A percentile compares a stretch with the other conserved stretches of the same genome.
Conservation (phyloP, 2,888 invertebrate genomes). For the Autographa gamma region DNA sequence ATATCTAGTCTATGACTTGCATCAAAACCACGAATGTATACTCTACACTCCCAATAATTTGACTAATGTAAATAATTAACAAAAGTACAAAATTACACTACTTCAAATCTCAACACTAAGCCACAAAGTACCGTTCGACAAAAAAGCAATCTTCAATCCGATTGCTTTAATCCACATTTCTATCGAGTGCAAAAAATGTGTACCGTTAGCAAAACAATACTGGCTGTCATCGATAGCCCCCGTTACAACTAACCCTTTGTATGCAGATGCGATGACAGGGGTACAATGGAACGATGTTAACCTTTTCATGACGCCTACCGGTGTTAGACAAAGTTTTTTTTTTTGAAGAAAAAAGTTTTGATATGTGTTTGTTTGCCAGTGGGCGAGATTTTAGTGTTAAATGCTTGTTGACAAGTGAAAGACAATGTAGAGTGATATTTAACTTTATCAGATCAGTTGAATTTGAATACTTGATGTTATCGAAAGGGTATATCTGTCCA, state of each 20-base stretch:
- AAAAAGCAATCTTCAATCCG: slow-evolving; percentile 49
- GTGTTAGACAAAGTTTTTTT: slow-evolving; percentile 54
- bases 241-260: slow-evolving; percentile 67
- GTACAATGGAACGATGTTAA: slow-evolving; percentile 57
- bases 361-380: slow-evolving; percentile 35
- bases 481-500: too few species aligned
- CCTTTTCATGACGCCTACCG: slow-evolving; percentile 56
- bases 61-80: slow-evolving; percentile 2
- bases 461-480: too few species aligned
- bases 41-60: too few species aligned
- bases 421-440: neutral
- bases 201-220: slow-evolving; percentile 62
- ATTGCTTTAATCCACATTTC: slow-evolving; percentile 53
- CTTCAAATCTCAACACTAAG: neutral
- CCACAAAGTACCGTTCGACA: slow-evolving; percentile 48
- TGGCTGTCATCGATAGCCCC: slow-evolving; percentile 43
- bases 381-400: slow-evolving; percentile 11
- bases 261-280: slow-evolving; percentile 71
- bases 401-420: slow-evolving; percentile 14
- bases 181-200: slow-evolving; percentile 53
- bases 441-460: too few species aligned
- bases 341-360: slow-evolving; percentile 44
- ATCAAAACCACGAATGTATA: neutral
- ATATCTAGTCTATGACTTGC: neutral
- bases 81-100: neutral